These are phyloP conservation scores for Trichomalopsis sarcophagae DNA, from an alignment of 1,140 invertebrate genomes.

Conservation along the genomic window DNA sequence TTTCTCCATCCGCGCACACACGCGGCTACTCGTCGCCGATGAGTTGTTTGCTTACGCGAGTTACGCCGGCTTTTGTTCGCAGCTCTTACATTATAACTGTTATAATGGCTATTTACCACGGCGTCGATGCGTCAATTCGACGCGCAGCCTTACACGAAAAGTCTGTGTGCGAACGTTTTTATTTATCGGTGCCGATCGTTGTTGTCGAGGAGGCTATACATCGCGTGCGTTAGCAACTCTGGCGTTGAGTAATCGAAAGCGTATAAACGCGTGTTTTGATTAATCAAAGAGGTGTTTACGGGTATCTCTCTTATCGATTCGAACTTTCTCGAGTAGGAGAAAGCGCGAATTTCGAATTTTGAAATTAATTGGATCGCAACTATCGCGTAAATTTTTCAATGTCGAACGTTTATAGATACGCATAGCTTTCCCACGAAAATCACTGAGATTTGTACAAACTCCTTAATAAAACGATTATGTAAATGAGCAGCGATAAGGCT, in stretches of 20 bases:
- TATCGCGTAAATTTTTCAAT: not conserved
- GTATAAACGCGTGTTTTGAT: not conserved
- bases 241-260: not conserved
- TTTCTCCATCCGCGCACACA: not conserved
- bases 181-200: not conserved
- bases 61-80: not conserved
- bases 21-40: not conserved
- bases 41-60: constrained; percentile 11
- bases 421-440: not conserved
- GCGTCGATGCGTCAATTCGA: not conserved
- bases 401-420: not conserved
- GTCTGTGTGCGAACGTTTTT: not conserved
- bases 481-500: not conserved
- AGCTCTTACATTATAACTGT: not conserved
- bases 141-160: not conserved
- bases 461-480: not conserved
- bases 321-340: not conserved
- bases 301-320: not conserved
- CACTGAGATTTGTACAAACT: not conserved
- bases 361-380: not conserved
- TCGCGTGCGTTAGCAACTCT: too few relatives aligned
- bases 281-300: not conserved
- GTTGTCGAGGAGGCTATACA: not conserved
- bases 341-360: not conserved
- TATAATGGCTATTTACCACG: not conserved